Conservation (phyloP, 2,888 invertebrate genomes). For the Baccha elongata region DNA sequence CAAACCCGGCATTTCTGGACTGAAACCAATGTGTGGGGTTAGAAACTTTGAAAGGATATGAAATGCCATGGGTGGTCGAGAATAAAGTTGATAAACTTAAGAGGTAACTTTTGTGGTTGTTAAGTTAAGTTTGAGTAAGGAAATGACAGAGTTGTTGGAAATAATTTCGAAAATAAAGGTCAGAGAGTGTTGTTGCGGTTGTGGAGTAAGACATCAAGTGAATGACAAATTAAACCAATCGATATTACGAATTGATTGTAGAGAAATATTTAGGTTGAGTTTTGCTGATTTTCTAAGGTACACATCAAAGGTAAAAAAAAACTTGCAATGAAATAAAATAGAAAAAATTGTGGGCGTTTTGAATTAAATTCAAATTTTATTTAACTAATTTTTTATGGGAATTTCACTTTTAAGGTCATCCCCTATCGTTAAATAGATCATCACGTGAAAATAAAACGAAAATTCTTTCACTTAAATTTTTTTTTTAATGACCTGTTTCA, state of each 20-base stretch:
- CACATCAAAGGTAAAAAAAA: too few species aligned
- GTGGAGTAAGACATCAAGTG: neutral
- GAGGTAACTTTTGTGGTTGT: constrained; percentile 22
- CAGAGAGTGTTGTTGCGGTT: neutral
- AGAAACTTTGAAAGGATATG: neutral
- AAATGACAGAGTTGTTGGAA: constrained; percentile 7
- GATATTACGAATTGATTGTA: constrained; percentile 3
- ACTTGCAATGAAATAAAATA: too few species aligned
- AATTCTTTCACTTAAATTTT: too few species aligned
- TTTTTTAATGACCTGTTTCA: too few species aligned
- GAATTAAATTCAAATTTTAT: too few species aligned
- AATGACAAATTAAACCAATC: neutral
- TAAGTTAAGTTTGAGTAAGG: constrained; percentile 4
- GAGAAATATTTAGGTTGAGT: neutral
- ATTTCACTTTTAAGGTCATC: too few species aligned
- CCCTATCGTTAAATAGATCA: too few species aligned
- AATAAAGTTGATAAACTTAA: constrained; percentile 8
- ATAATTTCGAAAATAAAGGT: neutral
- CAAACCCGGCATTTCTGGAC: neutral
- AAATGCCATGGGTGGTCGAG: constrained; percentile 13
- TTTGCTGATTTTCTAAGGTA: too few species aligned
- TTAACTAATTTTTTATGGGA: too few species aligned
- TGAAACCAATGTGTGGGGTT: neutral
- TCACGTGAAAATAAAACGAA: too few species aligned
- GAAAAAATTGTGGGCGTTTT: too few species aligned